These are phyloP conservation scores for Pelochelys cantorii DNA, from an alignment of 2,797 vertebrate genomes.

Conservation along the genomic window DNA sequence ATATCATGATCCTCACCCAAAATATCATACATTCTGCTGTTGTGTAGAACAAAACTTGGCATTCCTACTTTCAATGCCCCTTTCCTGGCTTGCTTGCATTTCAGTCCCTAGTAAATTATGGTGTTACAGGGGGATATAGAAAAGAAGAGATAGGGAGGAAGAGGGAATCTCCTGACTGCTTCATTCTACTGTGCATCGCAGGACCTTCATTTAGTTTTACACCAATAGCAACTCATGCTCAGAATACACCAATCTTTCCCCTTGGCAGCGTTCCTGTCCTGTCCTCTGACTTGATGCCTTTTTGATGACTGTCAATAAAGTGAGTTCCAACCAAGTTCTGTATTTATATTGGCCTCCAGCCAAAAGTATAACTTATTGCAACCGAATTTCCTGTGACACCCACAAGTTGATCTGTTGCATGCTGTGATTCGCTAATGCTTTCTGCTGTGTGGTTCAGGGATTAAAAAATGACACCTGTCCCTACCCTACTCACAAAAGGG, in stretches of 20 bases:
- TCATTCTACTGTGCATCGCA: neutral
- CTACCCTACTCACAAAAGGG: neutral
- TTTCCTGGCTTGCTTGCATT: neutral
- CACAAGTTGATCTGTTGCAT: neutral
- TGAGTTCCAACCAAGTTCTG: neutral
- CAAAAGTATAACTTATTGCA: accelerated
- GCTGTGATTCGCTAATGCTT: accelerated
- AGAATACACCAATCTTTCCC: neutral
- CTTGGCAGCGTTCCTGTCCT: accelerated
- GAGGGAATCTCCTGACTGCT: accelerated
- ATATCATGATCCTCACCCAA: neutral
- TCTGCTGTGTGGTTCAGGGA: neutral
- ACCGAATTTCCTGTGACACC: neutral
- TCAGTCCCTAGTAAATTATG: neutral
- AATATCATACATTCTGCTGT: accelerated
- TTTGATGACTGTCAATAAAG: conserved; percentile 31
- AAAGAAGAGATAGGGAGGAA: neutral
- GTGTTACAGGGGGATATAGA: neutral
- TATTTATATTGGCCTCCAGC: conserved; percentile 1
- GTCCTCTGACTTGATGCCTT: neutral
- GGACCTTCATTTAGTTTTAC: neutral
- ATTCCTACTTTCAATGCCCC: neutral
- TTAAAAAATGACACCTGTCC: accelerated
- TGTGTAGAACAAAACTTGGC: neutral
- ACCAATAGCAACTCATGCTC: accelerated